Percentiles rank a stretch among this genome's conserved stretches.
These are phyloP conservation scores for Agrochola lychnidis DNA, from an alignment of 2,888 invertebrate genomes.

Conservation along the genomic window DNA sequence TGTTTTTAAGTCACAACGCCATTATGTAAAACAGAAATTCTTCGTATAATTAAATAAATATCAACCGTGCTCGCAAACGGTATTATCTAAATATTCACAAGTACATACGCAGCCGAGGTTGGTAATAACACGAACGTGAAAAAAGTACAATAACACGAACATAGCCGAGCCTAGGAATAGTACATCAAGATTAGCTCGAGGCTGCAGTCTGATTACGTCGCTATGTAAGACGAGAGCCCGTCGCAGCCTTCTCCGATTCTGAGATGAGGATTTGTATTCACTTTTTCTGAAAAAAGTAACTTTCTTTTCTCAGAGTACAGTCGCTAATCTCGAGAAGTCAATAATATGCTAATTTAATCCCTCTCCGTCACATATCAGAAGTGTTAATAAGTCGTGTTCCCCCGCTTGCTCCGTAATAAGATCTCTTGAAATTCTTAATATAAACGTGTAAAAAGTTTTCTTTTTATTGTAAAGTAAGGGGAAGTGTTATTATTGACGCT, in stretches of 20 bases:
- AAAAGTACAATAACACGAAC: constrained; percentile 82
- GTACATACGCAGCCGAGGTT: constrained; percentile 61
- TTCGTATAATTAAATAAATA: constrained; percentile 71
- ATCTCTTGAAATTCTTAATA: constrained; percentile 55
- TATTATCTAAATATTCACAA: constrained; percentile 54
- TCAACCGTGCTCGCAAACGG: constrained; percentile 48
- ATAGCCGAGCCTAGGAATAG: constrained; percentile 79
- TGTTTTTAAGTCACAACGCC: constrained; percentile 73
- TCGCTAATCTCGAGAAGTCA: constrained; percentile 64
- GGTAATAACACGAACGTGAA: constrained; percentile 77
- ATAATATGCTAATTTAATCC: constrained; percentile 65
- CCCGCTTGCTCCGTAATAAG: constrained; percentile 37
- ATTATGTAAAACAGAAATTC: constrained; percentile 72
- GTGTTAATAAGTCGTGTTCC: constrained; percentile 56
- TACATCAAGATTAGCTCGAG: constrained; percentile 87
- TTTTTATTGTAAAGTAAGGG: constrained; percentile 71
- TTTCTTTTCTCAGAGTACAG: constrained; percentile 51
- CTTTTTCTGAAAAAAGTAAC: constrained; percentile 64
- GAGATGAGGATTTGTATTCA: constrained; percentile 78
- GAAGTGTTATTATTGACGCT: constrained; percentile 81
- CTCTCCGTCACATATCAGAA: constrained; percentile 54
- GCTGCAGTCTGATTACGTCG: constrained; percentile 86
- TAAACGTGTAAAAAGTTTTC: constrained; percentile 62
- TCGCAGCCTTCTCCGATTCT: constrained; percentile 78
- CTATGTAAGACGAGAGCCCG: constrained; percentile 81